Evolutionary conservation across 2,888 invertebrate species (phyloP), one percentile per base, ranked within the genome.

Genomic region (Balanococcus diminutus): DNA sequence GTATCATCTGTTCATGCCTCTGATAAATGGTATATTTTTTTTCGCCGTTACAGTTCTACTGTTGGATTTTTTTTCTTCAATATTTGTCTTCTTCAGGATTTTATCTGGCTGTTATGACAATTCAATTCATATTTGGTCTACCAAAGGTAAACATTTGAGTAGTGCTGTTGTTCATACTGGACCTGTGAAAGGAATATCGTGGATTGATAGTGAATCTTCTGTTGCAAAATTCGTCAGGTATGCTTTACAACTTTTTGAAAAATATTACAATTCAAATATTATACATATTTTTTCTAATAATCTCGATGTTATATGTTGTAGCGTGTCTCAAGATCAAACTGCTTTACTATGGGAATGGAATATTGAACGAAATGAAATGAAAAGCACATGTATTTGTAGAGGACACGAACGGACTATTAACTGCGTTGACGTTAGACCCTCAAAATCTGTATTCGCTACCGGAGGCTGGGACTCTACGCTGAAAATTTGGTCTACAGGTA

Each of bases 391-490:
- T 87, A 85, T 95, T 3, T 96, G 97, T 88, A 93, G 95, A 87
- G 98, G 98, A 0, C 99, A 99, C 90, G 96, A 97, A 88, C 93
- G 97, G 88, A 96, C 96, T 86, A 93, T 99, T 0, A 98, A 99
- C 90, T 94, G 96, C 89, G 92, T 98, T 0, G 93, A 94, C 28
- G 94, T 96, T 0, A 95, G 95, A 88, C 92, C 93, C 0, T 93
- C 94, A 89, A 91, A 91, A 1, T 90, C 91, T 25, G 91, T 92
- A 88, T 91, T 95, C 88, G 96, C 95, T 6, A 96, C 96, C 6
- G 98, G 97, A 36, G 95, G 96, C 79, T 98, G 97, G 96, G 98
- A 98, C 89, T 95, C 94, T 61, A 94, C 95, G 91, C 90, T 98
- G 8, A 97, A 97, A 90, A 92, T 98, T 87, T 98, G 98, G 98